Evolutionary conservation across 2,888 invertebrate genomes (phyloP).

Genomic region (Eumacrocentrus americanus): DNA sequence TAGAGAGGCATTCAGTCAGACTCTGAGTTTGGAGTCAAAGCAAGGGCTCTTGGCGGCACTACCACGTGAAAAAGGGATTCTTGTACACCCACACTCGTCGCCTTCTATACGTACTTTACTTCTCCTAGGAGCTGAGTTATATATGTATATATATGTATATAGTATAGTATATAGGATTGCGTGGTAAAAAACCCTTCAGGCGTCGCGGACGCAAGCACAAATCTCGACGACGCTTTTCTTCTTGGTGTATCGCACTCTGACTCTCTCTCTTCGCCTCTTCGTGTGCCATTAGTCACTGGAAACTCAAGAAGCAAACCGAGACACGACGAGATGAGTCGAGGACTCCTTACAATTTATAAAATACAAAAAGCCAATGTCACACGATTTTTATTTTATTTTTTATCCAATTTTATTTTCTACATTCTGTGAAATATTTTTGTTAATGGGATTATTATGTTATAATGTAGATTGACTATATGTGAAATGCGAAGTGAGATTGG

Average conservation of each 20-base stretch:
- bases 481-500: too few relatives aligned
- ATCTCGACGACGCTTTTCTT: constrained; percentile 25
- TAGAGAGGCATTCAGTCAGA: constrained; percentile 34
- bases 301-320: constrained; percentile 28
- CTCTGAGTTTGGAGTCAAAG: constrained; percentile 53
- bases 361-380: constrained; percentile 19
- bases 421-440: too few relatives aligned
- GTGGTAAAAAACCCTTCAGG: constrained; percentile 27
- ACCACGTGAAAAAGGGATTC: constrained; percentile 37
- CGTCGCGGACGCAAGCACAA: constrained; percentile 23
- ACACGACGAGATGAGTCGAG: constrained; percentile 23
- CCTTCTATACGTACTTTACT: constrained; percentile 12
- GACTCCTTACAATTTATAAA: constrained; percentile 8
- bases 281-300: constrained; percentile 38
- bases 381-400: too few relatives aligned
- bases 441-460: too few relatives aligned
- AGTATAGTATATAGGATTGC: constrained; percentile 26
- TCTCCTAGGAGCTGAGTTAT: constrained; percentile 1
- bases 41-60: constrained; percentile 55
- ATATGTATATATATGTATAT: constrained; percentile 21
- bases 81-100: constrained; percentile 21
- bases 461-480: too few relatives aligned
- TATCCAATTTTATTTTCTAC: too few relatives aligned
- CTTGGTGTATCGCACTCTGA: constrained; percentile 6
- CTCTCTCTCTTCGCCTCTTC: constrained; percentile 30